phyloP scores from a whole-genome alignment of 2,888 invertebrate species.

The Ochlodes sylvanus region DNA sequence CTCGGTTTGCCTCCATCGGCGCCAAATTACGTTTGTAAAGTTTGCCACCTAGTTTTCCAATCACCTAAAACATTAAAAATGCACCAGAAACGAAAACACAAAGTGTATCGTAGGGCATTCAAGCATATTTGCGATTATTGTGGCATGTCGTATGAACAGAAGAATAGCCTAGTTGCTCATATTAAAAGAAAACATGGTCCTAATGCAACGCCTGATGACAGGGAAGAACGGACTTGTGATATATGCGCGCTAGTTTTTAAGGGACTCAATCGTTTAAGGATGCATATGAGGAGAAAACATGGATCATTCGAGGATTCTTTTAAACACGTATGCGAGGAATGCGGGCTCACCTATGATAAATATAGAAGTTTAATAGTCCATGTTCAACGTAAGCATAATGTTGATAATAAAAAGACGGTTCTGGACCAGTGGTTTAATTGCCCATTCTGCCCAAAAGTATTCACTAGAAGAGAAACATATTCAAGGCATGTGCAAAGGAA shows the following conservation, averaged over 20 bases:
- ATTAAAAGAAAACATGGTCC: conserved; percentile 74
- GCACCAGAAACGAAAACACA: conserved; percentile 74
- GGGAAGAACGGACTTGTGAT: conserved; percentile 69
- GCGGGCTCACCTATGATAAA: conserved; percentile 75
- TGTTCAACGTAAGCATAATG: conserved; percentile 68
- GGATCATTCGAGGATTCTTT: conserved; percentile 70
- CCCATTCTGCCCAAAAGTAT: conserved; percentile 72
- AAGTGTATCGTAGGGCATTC: conserved; percentile 62
- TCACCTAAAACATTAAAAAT: conserved; percentile 65
- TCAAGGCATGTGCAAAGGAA: conserved; percentile 74
- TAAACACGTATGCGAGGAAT: conserved; percentile 66
- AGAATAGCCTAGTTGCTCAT: conserved; percentile 73
- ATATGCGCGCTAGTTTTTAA: conserved; percentile 76
- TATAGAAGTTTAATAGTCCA: conserved; percentile 72
- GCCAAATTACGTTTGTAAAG: conserved; percentile 62
- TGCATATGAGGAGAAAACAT: conserved; percentile 78
- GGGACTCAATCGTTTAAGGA: conserved; percentile 66
- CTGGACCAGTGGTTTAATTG: conserved; percentile 67
- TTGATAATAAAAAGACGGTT: conserved; percentile 52
- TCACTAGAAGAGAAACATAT: conserved; percentile 72
- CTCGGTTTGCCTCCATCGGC: conserved; percentile 29
- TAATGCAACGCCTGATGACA: conserved; percentile 59
- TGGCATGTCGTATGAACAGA: conserved; percentile 73
- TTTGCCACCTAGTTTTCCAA: conserved; percentile 76
- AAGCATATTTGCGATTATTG: conserved; percentile 72